A percentile compares a stretch with the other conserved stretches of the same genome.
These are phyloP conservation scores for Microcebus jonahi DNA, from an alignment of 2,113 vertebrate genomes.

Conservation along the genomic window DNA sequence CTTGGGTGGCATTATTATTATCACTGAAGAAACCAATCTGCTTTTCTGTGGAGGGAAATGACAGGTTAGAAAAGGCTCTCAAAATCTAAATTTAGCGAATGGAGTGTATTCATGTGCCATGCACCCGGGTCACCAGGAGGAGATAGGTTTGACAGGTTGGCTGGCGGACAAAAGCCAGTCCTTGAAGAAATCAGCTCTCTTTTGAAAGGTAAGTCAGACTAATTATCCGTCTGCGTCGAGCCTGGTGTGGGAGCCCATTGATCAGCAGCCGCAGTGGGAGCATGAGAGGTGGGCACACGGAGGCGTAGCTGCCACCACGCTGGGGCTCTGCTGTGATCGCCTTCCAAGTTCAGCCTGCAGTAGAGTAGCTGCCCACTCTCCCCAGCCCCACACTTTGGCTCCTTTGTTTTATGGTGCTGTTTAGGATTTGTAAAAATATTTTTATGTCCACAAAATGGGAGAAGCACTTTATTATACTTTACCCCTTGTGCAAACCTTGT, in stretches of 20 bases:
- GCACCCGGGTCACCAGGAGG: not conserved
- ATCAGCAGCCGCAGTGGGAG: not conserved
- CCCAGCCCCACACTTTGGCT: not conserved
- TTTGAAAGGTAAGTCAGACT: not conserved
- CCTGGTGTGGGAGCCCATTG: rapidly evolving
- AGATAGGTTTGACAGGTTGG: conserved; percentile 69
- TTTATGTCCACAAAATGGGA: not conserved
- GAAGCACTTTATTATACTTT: not conserved
- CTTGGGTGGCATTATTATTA: not conserved
- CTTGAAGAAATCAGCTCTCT: conserved; percentile 29
- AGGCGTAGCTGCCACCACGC: not conserved
- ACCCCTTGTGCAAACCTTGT: not conserved
- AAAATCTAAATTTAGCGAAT: conserved; percentile 52
- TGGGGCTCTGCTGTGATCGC: not conserved
- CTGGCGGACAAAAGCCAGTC: conserved; percentile 45
- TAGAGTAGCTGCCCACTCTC: no score
- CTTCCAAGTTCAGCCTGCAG: not conserved
- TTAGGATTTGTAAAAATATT: not conserved
- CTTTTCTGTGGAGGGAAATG: not conserved
- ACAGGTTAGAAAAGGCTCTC: conserved; percentile 1
- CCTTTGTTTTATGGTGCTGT: not conserved
- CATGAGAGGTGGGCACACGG: rapidly evolving
- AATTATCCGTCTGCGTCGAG: rapidly evolving
- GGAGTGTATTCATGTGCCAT: not conserved
- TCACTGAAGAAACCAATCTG: conserved; percentile 15